Percentiles rank a stretch among this genome's conserved stretches.
phyloP scores from a whole-genome alignment of 2,888 invertebrate genomes.

The Ypsolopha scabrella region DNA sequence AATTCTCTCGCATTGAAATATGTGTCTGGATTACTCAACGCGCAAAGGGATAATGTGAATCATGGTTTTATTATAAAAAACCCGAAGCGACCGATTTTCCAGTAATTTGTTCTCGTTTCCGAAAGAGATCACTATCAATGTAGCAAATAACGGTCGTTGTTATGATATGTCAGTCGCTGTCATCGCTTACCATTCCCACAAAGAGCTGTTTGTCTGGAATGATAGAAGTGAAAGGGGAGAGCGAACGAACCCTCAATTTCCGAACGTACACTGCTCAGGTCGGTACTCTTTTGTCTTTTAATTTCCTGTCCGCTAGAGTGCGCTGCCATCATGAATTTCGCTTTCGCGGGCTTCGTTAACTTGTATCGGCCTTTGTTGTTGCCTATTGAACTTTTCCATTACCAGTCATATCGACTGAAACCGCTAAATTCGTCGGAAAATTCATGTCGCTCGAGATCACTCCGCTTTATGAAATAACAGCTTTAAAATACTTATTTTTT shows the following conservation, averaged over 20 bases:
- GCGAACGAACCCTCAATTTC: constrained; percentile 56
- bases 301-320: constrained; percentile 62
- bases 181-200: constrained; percentile 26
- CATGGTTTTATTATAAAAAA: not conserved
- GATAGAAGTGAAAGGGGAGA: constrained; percentile 35
- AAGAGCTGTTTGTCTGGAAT: constrained; percentile 31
- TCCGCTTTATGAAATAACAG: constrained; percentile 27
- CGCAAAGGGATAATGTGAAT: not conserved
- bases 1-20: constrained; percentile 46
- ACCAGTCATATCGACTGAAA: constrained; percentile 58
- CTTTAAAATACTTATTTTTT: constrained; percentile 34
- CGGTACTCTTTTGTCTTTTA: constrained; percentile 67
- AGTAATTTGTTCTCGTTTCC: not conserved
- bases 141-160: constrained; percentile 2
- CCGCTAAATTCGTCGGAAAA: constrained; percentile 59
- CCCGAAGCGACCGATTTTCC: not conserved
- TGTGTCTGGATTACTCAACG: not conserved
- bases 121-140: not conserved
- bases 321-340: constrained; percentile 56
- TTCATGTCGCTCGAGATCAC: constrained; percentile 36
- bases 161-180: constrained; percentile 13
- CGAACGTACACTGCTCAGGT: constrained; percentile 54
- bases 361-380: constrained; percentile 64
- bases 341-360: constrained; percentile 66
- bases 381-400: constrained; percentile 67